A percentile compares a stretch with the other conserved stretches of the same genome.
phyloP scores from a whole-genome alignment of 2,888 invertebrate genomes.

The Ophonus ardosiacus region DNA sequence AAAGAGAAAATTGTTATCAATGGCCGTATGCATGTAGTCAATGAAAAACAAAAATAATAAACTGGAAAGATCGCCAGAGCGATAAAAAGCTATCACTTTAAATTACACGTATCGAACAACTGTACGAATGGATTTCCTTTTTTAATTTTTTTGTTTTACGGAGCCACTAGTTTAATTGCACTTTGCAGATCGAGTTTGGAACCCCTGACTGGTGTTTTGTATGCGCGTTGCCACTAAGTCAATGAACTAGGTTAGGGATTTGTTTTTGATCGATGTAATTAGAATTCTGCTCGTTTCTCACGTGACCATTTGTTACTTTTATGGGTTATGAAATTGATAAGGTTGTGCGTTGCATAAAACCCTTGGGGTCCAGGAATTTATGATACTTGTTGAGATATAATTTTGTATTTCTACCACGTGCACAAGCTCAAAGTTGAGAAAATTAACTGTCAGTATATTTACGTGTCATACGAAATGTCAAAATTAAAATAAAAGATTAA shows the following conservation, averaged over 20 bases:
- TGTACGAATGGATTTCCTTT: no score
- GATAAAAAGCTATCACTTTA: no score
- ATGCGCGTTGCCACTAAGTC: constrained; percentile 8
- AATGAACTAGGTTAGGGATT: constrained; percentile 54
- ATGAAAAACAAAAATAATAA: no score
- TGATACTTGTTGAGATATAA: constrained; percentile 4
- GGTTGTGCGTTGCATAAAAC: constrained; percentile 11
- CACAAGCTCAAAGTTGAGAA: not conserved
- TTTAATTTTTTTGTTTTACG: no score
- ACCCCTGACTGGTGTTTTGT: constrained; percentile 11
- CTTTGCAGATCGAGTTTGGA: no score
- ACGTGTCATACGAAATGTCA: not conserved
- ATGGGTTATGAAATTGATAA: constrained; percentile 17
- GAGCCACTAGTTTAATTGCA: no score
- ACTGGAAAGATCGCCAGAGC: no score
- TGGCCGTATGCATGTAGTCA: no score
- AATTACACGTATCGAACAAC: no score
- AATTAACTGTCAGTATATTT: not conserved
- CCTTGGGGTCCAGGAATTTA: constrained; percentile 4
- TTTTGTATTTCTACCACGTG: not conserved
- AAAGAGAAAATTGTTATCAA: no score
- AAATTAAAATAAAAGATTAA: not conserved
- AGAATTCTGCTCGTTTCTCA: constrained; percentile 8
- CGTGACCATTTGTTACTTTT: constrained; percentile 41
- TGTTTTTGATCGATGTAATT: constrained; percentile 34